These are phyloP conservation scores for Eleutherodactylus coqui DNA, from an alignment of 2,797 vertebrate genomes.

Conservation along the genomic window DNA sequence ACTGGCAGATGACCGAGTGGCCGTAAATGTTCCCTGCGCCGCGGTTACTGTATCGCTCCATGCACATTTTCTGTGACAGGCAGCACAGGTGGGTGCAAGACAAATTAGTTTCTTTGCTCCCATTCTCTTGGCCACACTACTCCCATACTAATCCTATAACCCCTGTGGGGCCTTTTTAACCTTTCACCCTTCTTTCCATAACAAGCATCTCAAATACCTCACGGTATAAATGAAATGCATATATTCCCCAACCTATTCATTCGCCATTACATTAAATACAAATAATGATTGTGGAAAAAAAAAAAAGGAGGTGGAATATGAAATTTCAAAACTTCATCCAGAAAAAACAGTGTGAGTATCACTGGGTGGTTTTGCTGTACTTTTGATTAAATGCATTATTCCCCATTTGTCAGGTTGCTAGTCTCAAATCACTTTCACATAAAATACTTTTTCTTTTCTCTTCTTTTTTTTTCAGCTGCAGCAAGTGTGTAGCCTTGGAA, in stretches of 20 bases:
- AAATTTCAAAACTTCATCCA: conserved; percentile 55
- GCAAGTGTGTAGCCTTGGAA: conserved; percentile 42
- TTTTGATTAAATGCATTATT: conserved; percentile 63
- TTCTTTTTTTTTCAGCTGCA: conserved; percentile 28
- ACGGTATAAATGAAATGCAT: conserved; percentile 59
- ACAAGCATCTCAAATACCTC: conserved; percentile 75
- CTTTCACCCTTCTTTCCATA: conserved; percentile 85
- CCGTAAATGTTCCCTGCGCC: conserved; percentile 75
- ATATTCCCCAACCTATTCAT: conserved; percentile 57
- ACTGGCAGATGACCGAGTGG: neutral
- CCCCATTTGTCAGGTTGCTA: conserved; percentile 49
- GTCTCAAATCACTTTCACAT: conserved; percentile 57
- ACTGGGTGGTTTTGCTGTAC: conserved; percentile 51
- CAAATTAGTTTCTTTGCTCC: conserved; percentile 78
- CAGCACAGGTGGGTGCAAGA: conserved; percentile 80
- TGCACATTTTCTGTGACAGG: conserved; percentile 79
- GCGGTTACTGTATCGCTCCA: conserved; percentile 74
- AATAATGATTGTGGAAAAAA: conserved; percentile 37
- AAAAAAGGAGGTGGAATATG: conserved; percentile 50
- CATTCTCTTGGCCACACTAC: conserved; percentile 78
- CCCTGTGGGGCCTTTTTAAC: conserved; percentile 82
- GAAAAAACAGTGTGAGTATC: conserved; percentile 47
- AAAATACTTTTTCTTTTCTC: conserved; percentile 51
- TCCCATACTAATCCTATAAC: conserved; percentile 82
- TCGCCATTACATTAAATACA: conserved; percentile 49